Base-by-base conservation (phyloP, 2,113 vertebrate genomes). In the Hippocampus mohnikei region DNA sequence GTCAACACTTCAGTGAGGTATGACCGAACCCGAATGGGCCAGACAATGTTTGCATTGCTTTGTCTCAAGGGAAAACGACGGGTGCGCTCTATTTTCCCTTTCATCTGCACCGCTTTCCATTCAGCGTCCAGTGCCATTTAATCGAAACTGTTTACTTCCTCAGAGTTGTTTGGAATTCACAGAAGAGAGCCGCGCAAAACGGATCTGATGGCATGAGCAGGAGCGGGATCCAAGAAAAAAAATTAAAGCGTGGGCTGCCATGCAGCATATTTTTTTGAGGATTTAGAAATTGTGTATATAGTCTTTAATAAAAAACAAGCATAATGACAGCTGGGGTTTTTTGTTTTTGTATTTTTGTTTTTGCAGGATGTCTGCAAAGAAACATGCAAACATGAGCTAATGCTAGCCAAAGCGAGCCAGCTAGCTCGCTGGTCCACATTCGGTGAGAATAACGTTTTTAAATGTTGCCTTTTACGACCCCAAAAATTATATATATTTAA, bases 1-100 rank as follows among this genome's bases (percentile, higher is more conserved):
- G 77, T 81, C 81, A 76, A 86, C 74, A 78, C 62, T 61, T 74
- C 79, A 70, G 61, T 9, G 61, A 77, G 67, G 41, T 69, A 78
- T 76, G 79, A 77, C 75, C 68, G 61, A 66, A 81, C 9, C 76
- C 67, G 73, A 85, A 79, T 66, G 74, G 21, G 33, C 37, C 29
- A 48, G 44, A 27, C 48, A 67, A 40, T 29, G 21, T 71, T 71
- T 70, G 68, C 70, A 75, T 62, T 58, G 40, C 50, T 11, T 67
- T 52, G 23, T 64, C 53, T 50, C 48, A 55, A 72, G 9, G 33
- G 60, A 21, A 20, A 61, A 37, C 8, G 16, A 50, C 46, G 46
- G 46, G 5, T 5, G 60, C 18, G 20, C 60, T 62, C 18, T 3
- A 42, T 63, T 42, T 61, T 69, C 56, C 55, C 67, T 79, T 71